Evolutionary conservation across 2,797 vertebrate genomes (phyloP).

Genomic region (Thripadectes ignobilis): DNA sequence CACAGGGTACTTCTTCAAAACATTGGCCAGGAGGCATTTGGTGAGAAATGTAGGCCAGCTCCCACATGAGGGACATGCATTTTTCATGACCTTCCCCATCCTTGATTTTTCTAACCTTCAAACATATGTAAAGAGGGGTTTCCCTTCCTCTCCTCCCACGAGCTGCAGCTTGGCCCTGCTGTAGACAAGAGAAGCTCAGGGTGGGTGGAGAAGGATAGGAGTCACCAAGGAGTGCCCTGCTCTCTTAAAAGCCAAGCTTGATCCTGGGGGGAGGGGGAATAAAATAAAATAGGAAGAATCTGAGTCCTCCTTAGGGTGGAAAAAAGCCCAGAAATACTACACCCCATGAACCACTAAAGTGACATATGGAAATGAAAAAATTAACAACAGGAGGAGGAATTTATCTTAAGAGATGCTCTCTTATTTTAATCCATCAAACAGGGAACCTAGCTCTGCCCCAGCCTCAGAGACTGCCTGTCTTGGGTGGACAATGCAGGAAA

Average conservation of each 20-base stretch:
- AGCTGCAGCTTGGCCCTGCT: not conserved
- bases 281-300: not conserved
- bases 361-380: not conserved
- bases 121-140: not conserved
- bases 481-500: not conserved
- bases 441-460: not conserved
- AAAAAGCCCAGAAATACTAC: not conserved
- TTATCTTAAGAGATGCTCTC: not conserved
- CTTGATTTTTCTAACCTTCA: constrained; percentile 1
- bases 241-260: not conserved
- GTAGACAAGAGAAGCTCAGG: not conserved
- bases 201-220: not conserved
- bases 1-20: not conserved
- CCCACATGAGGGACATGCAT: not conserved
- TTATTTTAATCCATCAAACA: not conserved
- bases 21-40: not conserved
- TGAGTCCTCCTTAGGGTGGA: not conserved
- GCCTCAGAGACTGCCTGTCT: not conserved
- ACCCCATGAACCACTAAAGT: not conserved
- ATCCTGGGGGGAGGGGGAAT: too few relatives aligned
- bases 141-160: not conserved
- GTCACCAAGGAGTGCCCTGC: not conserved
- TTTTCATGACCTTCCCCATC: constrained; percentile 1
- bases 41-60: not conserved
- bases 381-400: not conserved